Conservation (phyloP, 2,797 vertebrate species). For the Aulostomus chinensis region DNA sequence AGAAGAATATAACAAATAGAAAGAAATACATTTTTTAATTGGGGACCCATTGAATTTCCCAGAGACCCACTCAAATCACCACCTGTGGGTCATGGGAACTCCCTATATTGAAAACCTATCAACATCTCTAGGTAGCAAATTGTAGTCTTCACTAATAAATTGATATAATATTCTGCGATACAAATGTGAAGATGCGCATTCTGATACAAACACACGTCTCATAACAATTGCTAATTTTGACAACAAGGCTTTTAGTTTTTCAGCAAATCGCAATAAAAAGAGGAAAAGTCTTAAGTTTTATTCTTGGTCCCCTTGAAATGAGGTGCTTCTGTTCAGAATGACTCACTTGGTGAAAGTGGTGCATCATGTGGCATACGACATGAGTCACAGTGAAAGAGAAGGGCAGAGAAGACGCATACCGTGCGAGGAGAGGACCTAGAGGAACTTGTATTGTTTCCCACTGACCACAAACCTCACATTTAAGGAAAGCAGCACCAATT, state of each 20-base stretch:
- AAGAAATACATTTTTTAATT: too few relatives aligned
- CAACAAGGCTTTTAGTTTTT: not conserved
- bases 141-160: too few relatives aligned
- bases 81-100: too few relatives aligned
- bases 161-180: too few relatives aligned
- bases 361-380: constrained; percentile 72
- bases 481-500: not conserved
- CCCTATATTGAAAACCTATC: too few relatives aligned
- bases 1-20: too few relatives aligned
- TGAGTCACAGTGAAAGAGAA: constrained; percentile 71
- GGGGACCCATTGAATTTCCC: too few relatives aligned
- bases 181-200: too few relatives aligned
- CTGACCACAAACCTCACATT: constrained; percentile 40
- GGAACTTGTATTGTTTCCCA: constrained; percentile 38
- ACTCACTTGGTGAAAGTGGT: constrained; percentile 77
- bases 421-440: constrained; percentile 55
- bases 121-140: too few relatives aligned
- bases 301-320: constrained; percentile 38
- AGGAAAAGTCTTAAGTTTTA: constrained; percentile 20
- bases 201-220: too few relatives aligned
- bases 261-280: not conserved
- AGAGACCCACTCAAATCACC: too few relatives aligned
- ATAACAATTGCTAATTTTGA: too few relatives aligned
- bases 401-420: constrained; percentile 32
- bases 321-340: constrained; percentile 70